Conservation (phyloP, 2,797 vertebrate species). For the Dendrocincla fuliginosa region DNA sequence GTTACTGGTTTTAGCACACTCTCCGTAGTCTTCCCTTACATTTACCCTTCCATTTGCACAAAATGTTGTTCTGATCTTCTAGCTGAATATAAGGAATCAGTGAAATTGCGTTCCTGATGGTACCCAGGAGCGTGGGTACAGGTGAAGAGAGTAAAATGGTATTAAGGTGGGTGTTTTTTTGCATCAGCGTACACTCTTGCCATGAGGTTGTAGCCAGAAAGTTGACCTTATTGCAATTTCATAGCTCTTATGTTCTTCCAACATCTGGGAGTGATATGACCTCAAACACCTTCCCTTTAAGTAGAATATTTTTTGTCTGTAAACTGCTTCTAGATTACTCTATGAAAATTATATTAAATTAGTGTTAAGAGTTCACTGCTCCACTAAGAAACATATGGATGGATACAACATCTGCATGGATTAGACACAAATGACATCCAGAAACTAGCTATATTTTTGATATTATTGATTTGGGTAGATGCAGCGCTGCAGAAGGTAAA, state of each 20-base stretch:
- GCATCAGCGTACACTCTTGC: background rate
- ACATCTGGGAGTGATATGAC: background rate
- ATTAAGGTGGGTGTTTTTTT: background rate
- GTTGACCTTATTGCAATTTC: background rate
- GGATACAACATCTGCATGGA: background rate
- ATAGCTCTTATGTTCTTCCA: background rate
- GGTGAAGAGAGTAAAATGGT: background rate
- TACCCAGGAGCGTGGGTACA: background rate
- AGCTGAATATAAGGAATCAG: background rate
- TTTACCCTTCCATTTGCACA: background rate
- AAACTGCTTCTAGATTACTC: background rate
- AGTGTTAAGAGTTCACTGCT: background rate
- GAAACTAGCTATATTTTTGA: background rate
- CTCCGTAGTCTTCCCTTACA: background rate
- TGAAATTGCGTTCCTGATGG: background rate
- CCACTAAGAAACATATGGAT: background rate
- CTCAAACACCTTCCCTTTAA: background rate
- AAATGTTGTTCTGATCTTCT: background rate
- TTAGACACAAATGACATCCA: background rate
- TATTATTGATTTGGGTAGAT: background rate
- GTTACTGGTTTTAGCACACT: background rate
- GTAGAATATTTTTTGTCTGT: background rate
- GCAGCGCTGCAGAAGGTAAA: background rate
- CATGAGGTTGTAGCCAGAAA: background rate
- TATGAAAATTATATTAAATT: background rate